Base-by-base conservation (phyloP, 2,113 vertebrate genomes). In the Holacanthus passer region DNA sequence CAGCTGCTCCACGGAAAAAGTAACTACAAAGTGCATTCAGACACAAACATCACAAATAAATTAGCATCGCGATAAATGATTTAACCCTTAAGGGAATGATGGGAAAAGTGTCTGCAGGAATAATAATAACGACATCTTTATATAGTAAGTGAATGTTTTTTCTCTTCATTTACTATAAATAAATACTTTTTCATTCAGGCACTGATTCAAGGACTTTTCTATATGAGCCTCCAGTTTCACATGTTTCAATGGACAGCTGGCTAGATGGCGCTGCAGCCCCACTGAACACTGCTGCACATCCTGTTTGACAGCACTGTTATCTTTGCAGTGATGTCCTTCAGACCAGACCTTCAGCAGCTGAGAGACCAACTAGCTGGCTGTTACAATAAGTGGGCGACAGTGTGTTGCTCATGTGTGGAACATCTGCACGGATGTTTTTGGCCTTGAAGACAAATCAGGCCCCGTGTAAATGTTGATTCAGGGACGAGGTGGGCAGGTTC, bases 251-350 rank as follows among this genome's bases (percentile, higher is more conserved):
- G 22, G 5, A 20, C 64, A n/a, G 20, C 35, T 73, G 66, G 66
- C 37, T 77, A 77, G 71, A 45, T 70, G 81, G 72, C 79, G 39
- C 70, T 78, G 2, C 77, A 64, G 77, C 60, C 43, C 50, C 1
- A 20, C 31, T 75, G 58, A 56, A 27, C 55, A 53, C n/a, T n/a
- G 7, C 63, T 27, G 58, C 1, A 41, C 69, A 60, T 73, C 68
- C 77, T 50, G 16, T 71, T 29, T 20, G 52, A 56, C 62, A 58
- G 66, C 39, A 14, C 50, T 62, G 60, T 19, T 0, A n/a, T 35
- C n/a, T 37, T 52, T 70, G 13, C 7, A 8, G 16, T n/a, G 1
- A 0, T 22, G 65, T 59, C 50, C 52, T 60, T 63, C 60, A 63
- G 8, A 59, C 5, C 11, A 19, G 37, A 71, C 27, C 55, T 56